Percentiles rank a stretch among this genome's conserved stretches.
Conservation (phyloP, 92 coral and sea anemone genomes). For the Metridium senile region DNA sequence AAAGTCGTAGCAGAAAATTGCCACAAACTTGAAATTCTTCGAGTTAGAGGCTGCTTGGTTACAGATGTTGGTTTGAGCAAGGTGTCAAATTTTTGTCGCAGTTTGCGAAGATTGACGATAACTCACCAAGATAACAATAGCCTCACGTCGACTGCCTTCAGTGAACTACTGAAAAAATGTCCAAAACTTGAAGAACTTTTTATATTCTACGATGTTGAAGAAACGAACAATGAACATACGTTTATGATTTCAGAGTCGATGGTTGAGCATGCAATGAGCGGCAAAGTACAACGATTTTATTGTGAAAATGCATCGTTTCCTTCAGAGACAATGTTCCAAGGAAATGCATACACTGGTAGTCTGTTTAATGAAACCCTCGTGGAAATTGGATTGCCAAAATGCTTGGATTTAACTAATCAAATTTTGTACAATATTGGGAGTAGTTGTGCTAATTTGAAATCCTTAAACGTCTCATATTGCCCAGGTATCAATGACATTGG, state of each 20-base stretch:
- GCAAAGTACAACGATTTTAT: conserved; percentile 38
- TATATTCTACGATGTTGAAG: conserved; percentile 53
- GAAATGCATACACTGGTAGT: conserved; percentile 9
- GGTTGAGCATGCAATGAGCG: conserved; percentile 23
- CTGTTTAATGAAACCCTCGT: conserved; percentile 11
- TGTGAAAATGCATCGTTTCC: conserved; percentile 53
- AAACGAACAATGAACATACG: conserved; percentile 25
- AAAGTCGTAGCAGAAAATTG: conserved; percentile 55
- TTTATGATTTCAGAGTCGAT: conserved; percentile 45
- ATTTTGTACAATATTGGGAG: conserved; percentile 28
- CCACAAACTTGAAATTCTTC: conserved; percentile 46
- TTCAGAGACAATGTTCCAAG: conserved; percentile 41
- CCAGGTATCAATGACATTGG: conserved; percentile 78
- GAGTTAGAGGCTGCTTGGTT: conserved; percentile 43
- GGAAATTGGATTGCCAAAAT: conserved; percentile 52
- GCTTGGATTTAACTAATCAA: conserved; percentile 51
- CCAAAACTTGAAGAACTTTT: conserved; percentile 39
- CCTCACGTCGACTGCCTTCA: conserved; percentile 33
- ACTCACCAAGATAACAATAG: conserved; percentile 35
- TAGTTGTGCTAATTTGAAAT: conserved; percentile 44
- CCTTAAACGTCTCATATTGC: conserved; percentile 66
- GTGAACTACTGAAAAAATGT: conserved; percentile 44
- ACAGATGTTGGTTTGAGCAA: conserved; percentile 50
- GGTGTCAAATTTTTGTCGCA: conserved; percentile 36
- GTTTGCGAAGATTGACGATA: conserved; percentile 26